These are phyloP conservation scores for Zaprionus ornatus DNA, from an alignment of 1,140 invertebrate species.

Conservation along the genomic window DNA sequence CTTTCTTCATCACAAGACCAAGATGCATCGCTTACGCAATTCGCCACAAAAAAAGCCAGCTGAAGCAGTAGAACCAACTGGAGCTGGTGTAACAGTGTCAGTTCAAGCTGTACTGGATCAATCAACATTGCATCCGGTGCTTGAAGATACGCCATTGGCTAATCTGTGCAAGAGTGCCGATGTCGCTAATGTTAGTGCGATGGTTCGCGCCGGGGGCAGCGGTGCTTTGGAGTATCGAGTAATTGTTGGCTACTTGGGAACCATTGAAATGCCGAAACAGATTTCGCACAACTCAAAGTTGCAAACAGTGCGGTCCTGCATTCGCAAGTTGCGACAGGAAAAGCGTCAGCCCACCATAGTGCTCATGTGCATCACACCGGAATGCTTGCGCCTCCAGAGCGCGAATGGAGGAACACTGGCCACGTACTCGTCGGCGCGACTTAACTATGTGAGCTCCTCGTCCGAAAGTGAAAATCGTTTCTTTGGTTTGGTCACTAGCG, in stretches of 20 bases:
- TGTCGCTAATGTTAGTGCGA: conserved; percentile 83
- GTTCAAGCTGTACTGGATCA: conserved; percentile 28
- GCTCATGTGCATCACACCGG: conserved; percentile 92
- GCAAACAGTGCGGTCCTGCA: conserved; percentile 90
- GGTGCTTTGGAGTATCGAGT: conserved; percentile 91
- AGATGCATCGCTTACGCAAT: conserved; percentile 73
- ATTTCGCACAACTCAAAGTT: conserved; percentile 90
- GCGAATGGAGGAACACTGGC: conserved; percentile 88
- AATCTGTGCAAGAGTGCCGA: conserved; percentile 53
- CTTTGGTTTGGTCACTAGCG: conserved; percentile 95
- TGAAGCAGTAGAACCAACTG: conserved; percentile 30
- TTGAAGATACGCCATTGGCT: conserved; percentile 65
- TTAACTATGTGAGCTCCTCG: conserved; percentile 95
- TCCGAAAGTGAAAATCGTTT: conserved; percentile 95
- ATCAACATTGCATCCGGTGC: conserved; percentile 57
- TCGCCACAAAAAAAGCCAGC: conserved; percentile 75
- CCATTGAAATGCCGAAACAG: conserved; percentile 97
- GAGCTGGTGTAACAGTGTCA: background rate
- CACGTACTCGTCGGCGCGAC: conserved; percentile 92
- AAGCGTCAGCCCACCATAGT: conserved; percentile 94
- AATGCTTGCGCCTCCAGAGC: conserved; percentile 90
- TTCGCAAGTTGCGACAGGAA: conserved; percentile 94
- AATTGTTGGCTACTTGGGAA: conserved; percentile 96
- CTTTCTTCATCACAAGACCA: conserved; percentile 76
- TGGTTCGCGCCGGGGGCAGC: conserved; percentile 81